Conservation (phyloP, 1,140 invertebrate species). For the Macrotrachela quadricornifera region DNA sequence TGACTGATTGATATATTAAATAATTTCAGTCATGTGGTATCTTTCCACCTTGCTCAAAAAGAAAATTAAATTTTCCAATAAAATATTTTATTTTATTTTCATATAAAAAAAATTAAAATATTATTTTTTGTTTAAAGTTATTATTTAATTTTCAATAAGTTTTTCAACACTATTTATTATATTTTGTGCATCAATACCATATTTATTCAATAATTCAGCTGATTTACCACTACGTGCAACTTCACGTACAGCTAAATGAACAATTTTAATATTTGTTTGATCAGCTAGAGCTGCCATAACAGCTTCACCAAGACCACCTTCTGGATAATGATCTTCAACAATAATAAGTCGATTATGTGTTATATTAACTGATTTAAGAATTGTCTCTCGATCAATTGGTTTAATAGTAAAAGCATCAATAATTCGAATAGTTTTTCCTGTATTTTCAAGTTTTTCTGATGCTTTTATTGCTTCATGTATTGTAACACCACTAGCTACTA, state of each 20-base stretch:
- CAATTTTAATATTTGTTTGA: constrained; percentile 1
- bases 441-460: constrained; percentile 46
- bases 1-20: too few species aligned
- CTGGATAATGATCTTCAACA: constrained; percentile 84
- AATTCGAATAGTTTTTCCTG: constrained; percentile 46
- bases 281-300: constrained; percentile 51
- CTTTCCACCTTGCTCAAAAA: too few species aligned
- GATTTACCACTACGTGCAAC: constrained; percentile 10
- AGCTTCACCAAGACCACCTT: constrained; percentile 83
- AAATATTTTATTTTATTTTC: too few species aligned
- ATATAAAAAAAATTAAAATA: too few species aligned
- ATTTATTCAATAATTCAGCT: constrained; percentile 10
- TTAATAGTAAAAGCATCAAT: constrained; percentile 88
- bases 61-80: too few species aligned
- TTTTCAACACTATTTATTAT: too few species aligned
- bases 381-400: constrained; percentile 58
- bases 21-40: too few species aligned
- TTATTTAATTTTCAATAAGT: too few species aligned
- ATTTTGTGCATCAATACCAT: constrained; percentile 9
- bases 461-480: constrained; percentile 70
- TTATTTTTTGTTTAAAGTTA: too few species aligned
- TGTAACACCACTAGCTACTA: constrained; percentile 79
- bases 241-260: constrained; percentile 4
- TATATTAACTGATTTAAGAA: constrained; percentile 54
- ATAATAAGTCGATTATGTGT: constrained; percentile 62